Evolutionary conservation across 2,113 vertebrate genomes (phyloP).

Genomic region (Microtus montanus): DNA sequence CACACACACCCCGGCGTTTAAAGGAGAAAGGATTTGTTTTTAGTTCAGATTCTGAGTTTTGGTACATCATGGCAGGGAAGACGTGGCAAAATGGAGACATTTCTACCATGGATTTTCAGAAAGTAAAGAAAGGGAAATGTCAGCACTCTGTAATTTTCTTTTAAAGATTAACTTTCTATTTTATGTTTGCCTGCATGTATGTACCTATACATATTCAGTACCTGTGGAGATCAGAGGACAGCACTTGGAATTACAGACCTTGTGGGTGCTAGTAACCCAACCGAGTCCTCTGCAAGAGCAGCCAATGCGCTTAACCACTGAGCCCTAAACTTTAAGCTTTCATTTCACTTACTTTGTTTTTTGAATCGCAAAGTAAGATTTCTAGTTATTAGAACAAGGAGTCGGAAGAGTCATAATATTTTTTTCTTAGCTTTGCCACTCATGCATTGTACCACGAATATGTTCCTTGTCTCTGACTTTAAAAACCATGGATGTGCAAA

Average conservation of each 20-base stretch:
- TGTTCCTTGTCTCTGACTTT: not conserved
- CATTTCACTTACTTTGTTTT: not conserved
- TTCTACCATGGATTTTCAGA: not conserved
- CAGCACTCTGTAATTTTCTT: not conserved
- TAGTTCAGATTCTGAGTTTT: not conserved
- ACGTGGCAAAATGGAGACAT: not conserved
- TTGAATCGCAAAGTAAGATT: not conserved
- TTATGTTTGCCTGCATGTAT: not conserved
- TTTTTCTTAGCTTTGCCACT: not conserved
- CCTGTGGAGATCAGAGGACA: not conserved
- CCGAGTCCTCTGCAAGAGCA: not conserved
- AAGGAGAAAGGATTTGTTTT: not conserved
- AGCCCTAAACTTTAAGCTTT: not conserved
- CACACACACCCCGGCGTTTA: too few species aligned
- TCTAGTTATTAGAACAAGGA: not conserved
- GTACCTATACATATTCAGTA: not conserved
- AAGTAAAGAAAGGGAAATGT: not conserved
- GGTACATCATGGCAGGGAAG: not conserved
- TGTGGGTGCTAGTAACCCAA: not conserved
- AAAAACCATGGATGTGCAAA: not conserved
- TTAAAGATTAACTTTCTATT: not conserved
- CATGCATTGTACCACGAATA: not conserved
- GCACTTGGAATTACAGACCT: not conserved
- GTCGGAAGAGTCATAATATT: not conserved
- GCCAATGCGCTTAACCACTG: not conserved